These are phyloP conservation scores for Silurus aristotelis DNA, from an alignment of 2,797 vertebrate genomes.

Conservation along the genomic window DNA sequence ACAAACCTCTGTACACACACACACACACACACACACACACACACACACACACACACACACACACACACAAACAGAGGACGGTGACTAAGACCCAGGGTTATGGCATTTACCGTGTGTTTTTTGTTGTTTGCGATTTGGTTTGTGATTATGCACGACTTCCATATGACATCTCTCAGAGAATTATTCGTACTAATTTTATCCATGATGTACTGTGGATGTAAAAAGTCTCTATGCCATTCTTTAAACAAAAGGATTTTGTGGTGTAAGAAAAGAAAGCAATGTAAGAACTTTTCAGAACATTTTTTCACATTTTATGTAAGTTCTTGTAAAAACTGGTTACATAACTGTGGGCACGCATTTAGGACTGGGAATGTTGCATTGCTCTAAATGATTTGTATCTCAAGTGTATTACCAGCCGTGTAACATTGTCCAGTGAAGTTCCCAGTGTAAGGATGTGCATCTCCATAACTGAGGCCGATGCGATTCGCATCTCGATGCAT, in stretches of 20 bases:
- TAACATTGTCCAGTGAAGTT: neutral
- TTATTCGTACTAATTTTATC: neutral
- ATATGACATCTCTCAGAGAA: neutral
- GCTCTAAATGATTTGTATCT: neutral
- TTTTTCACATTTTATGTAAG: neutral
- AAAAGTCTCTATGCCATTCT: neutral
- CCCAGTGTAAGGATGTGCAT: neutral
- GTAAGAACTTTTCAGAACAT: neutral
- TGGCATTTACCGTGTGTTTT: neutral
- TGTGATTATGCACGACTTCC: neutral
- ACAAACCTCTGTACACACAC: slow-evolving; percentile 76
- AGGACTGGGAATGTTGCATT: neutral
- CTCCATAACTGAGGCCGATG: too few relatives aligned
- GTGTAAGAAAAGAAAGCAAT: neutral
- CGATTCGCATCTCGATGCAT: too few relatives aligned
- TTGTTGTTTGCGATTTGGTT: neutral
- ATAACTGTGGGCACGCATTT: neutral
- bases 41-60: slow-evolving; percentile 24
- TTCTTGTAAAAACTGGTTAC: neutral
- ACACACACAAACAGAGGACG: slow-evolving; percentile 5
- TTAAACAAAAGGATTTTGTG: neutral
- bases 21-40: slow-evolving; percentile 3
- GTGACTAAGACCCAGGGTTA: neutral
- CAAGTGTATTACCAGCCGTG: neutral
- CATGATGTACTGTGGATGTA: neutral